Base-by-base conservation (phyloP, 2,113 vertebrate species). In the Uria aalge region DNA sequence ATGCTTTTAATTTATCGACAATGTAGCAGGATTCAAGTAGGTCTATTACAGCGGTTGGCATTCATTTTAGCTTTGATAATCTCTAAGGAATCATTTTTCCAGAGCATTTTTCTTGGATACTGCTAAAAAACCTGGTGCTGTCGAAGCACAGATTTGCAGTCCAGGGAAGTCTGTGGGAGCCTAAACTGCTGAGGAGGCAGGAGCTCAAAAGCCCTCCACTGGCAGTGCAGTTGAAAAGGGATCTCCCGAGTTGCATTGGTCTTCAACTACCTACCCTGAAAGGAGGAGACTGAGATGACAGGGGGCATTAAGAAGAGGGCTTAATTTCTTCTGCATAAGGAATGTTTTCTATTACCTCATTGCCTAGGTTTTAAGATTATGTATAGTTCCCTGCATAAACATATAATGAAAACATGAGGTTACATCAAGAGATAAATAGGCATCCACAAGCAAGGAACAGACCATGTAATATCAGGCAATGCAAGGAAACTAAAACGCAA, bases 381-480 rank as follows among this genome's bases (percentile, higher is more conserved):
- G 8, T 57, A 10, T 16, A 22, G 5, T 72, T 94, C 90, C 29
- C 22, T 57, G 10, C 18, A 62, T 16, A 24, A 26, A 32, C 12
- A 7, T 26, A 10, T 11, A 53, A 94, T 78, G 23, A 62, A 36
- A 52, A 1, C 0, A 32, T 14, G 24, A 77, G 9, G 21, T 68
- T 66, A 26, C 24, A 50, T 34, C n/a, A 62, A 69, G 24, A 50
- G 36, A 45, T 30, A 74, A 78, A 64, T 1, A 76, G 38, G 23
- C 13, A 67, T 21, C 26, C 13, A 26, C 15, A 40, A 1, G 3
- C 0, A 2, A 67, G 27, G 53, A 84, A 48, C 6, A 56, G 48
- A 43, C 18, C 5, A 12, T 0, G 0, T 45, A 68, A 92, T 15
- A 63, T 5, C 12, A 55, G 55, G 22, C 41, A 74, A 59, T 0